Conservation (phyloP, 2,888 invertebrate genomes). For the Eupithecia pulchellata region DNA sequence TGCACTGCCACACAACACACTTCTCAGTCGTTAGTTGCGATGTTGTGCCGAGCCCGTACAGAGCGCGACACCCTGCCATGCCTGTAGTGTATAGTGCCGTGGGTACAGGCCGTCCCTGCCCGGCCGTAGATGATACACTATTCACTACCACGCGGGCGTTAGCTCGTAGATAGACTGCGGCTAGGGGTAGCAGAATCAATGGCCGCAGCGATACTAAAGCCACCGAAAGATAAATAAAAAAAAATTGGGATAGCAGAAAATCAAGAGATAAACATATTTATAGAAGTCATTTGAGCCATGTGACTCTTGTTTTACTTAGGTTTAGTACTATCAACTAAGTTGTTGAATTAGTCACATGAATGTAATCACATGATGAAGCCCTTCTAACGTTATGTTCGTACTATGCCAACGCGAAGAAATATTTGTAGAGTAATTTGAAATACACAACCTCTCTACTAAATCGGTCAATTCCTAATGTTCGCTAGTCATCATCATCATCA, state of each 20-base stretch:
- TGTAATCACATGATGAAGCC: too few relatives aligned
- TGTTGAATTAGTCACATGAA: background rate
- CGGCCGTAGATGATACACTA: background rate
- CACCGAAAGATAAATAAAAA: too few relatives aligned
- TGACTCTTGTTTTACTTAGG: too few relatives aligned
- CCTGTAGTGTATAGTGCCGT: too few relatives aligned
- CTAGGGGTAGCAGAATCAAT: background rate
- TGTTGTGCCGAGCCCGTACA: background rate
- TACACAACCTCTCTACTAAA: background rate
- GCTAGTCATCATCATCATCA: too few relatives aligned
- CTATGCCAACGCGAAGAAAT: background rate
- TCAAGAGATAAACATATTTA: too few relatives aligned
- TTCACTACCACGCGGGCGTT: background rate
- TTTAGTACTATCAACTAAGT: background rate
- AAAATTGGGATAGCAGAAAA: too few relatives aligned
- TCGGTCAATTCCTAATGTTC: background rate
- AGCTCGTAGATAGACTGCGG: background rate
- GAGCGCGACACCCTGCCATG: too few relatives aligned
- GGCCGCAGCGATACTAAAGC: too few relatives aligned
- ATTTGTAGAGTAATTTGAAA: background rate
- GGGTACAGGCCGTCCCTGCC: background rate
- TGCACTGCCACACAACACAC: too few relatives aligned
- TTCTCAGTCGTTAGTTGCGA: background rate
- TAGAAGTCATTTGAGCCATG: background rate
- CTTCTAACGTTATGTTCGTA: background rate